Evolutionary conservation across 35 echinoderm and acorn worm genomes (phyloP).

Genomic region (Lytechinus pictus): DNA sequence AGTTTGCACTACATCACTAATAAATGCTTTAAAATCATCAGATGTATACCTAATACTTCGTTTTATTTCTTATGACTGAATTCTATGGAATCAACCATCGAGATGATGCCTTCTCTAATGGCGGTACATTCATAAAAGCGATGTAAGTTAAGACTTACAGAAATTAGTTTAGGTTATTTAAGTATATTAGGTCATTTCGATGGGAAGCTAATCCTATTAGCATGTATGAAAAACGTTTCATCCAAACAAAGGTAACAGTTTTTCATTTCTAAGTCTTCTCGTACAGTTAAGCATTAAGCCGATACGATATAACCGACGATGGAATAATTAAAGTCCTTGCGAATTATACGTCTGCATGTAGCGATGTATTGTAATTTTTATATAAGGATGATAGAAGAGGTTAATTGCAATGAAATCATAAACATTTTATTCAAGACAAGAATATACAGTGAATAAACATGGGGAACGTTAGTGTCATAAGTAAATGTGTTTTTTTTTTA

Average conservation of each 20-base stretch:
- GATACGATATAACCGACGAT: not conserved
- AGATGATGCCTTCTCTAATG: not conserved
- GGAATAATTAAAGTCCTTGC: too few species aligned
- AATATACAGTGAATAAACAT: too few species aligned
- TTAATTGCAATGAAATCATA: too few species aligned
- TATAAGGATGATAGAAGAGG: too few species aligned
- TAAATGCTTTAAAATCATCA: not conserved
- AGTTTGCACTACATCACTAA: too few species aligned
- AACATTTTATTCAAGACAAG: too few species aligned
- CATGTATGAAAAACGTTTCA: not conserved
- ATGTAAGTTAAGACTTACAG: not conserved
- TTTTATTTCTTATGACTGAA: not conserved
- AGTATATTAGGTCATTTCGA: not conserved
- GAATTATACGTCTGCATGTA: too few species aligned
- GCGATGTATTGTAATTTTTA: too few species aligned
- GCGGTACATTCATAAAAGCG: not conserved
- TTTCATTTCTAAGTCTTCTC: not conserved
- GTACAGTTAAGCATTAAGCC: not conserved
- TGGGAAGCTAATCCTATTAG: not conserved
- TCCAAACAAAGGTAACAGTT: not conserved
- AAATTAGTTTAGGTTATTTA: not conserved
- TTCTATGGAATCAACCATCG: not conserved
- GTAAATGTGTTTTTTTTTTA: too few species aligned
- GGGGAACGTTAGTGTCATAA: too few species aligned
- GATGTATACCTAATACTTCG: not conserved